phyloP scores from a whole-genome alignment of 2,888 invertebrate species.

The Aelia acuminata region DNA sequence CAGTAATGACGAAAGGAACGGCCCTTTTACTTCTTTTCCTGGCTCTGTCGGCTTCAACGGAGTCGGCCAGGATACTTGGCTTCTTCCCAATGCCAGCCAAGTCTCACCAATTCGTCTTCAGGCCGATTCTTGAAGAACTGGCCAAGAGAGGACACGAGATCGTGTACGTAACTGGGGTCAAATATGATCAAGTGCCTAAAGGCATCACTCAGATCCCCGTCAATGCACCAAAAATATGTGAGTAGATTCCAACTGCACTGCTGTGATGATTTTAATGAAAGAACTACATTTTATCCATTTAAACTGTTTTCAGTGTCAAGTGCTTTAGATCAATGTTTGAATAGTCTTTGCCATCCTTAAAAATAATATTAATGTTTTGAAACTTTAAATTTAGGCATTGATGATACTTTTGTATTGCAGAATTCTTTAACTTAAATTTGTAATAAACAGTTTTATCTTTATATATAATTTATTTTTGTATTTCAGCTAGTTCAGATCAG shows the following conservation, averaged over 20 bases:
- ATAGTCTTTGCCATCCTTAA: no score
- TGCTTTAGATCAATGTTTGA: no score
- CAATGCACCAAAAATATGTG: not conserved
- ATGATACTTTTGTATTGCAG: no score
- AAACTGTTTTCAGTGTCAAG: no score
- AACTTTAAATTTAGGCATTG: no score
- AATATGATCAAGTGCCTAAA: not conserved
- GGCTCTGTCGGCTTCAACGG: not conserved
- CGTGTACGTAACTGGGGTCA: slow-evolving; percentile 59
- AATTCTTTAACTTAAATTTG: no score
- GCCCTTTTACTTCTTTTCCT: not conserved
- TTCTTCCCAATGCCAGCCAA: slow-evolving; percentile 65
- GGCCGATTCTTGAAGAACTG: slow-evolving; percentile 64
- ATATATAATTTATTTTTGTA: not conserved
- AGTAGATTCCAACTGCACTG: no score
- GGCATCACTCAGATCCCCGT: not conserved
- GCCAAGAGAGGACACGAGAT: slow-evolving; percentile 66
- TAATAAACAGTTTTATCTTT: no score
- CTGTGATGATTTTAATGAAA: no score
- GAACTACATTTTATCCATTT: no score
- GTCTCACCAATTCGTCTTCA: slow-evolving; percentile 65
- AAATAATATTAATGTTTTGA: no score
- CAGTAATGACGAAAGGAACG: not conserved
- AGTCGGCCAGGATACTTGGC: slow-evolving; percentile 63
- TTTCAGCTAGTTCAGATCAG: not conserved